Conservation (phyloP, 2,113 vertebrate genomes). For the Callorhinus ursinus region DNA sequence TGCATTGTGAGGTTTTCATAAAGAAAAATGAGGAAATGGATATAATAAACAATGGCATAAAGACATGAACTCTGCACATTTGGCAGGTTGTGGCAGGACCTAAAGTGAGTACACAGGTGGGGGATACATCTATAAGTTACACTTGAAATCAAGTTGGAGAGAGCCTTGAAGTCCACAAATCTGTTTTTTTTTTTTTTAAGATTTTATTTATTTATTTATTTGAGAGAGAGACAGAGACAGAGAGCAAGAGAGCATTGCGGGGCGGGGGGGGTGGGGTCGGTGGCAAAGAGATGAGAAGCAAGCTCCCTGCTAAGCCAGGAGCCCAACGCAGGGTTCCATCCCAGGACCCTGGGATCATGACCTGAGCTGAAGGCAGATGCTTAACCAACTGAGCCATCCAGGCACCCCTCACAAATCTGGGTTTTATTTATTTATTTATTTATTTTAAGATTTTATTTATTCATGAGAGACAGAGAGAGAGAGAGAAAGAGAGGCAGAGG, state of each 20-base stretch:
- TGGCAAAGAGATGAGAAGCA: too few relatives aligned
- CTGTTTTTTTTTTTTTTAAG: neutral
- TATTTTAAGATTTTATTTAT: too few relatives aligned
- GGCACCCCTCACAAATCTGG: too few relatives aligned
- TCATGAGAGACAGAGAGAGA: too few relatives aligned
- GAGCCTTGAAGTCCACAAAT: neutral
- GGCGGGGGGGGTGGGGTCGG: too few relatives aligned
- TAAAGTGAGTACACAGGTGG: neutral
- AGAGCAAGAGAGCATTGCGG: too few relatives aligned
- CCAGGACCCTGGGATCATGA: too few relatives aligned
- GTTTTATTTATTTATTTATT: neutral
- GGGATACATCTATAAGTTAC: neutral
- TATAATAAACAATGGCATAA: neutral
- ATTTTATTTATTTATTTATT: neutral
- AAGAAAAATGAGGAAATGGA: neutral
- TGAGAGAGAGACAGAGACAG: neutral
- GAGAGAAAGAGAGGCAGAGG: too few relatives aligned
- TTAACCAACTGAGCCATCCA: too few relatives aligned
- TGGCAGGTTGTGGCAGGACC: neutral
- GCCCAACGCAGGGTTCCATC: neutral
- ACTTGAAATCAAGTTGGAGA: neutral
- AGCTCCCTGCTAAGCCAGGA: too few relatives aligned
- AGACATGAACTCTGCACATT: neutral
- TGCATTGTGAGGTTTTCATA: neutral
- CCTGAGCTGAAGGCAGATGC: too few relatives aligned